Evolutionary conservation across 2,888 invertebrate species (phyloP), one percentile per base, ranked within the genome.

Genomic region (Cabera pusaria): DNA sequence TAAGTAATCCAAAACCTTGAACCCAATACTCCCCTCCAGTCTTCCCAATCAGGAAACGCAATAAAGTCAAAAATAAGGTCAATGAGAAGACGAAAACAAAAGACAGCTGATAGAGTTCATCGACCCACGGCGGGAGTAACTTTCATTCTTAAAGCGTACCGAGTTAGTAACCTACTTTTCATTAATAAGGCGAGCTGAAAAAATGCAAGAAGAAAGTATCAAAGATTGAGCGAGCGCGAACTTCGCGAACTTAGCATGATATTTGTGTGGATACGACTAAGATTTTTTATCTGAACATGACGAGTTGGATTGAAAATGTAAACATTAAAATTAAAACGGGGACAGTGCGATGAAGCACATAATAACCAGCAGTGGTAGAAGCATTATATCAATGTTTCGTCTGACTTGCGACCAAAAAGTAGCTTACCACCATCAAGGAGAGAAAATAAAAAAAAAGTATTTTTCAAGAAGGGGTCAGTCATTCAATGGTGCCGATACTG

Each of bases 91-190:
- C 72, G 74, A 83, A 85, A 88, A 85, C 81, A 86, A 82, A 82
- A 83, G 80, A 80, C 86, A 85, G 86, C 85, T 82, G 83, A 56
- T 51, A 39, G 66, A 78, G 84, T 80, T 84, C 86, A 66, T 78
- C 72, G 86, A 86, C 88, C 88, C 86, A 85, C 75, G 80, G 83
- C 77, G 71, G 77, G 68, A 72, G 86, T 84, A 86, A 87, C 88
- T 88, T 88, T 87, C 87, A 85, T 88, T 88, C 87, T 88, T 84
- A 78, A 82, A 82, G 78, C 74, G 80, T 77, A 82, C 79, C 73
- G 84, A 86, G 86, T 88, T 88, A 84, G 82, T 88, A 88, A 88
- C 88, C 88, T 86, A 88, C 88, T 88, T 88, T 88, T 88, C 88
- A 88, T 88, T 88, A 88, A 88, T 88, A 88, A 86, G 86, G 78